Percentiles rank a stretch among this genome's conserved stretches.
These are phyloP conservation scores for Boloria euphrosyne DNA, from an alignment of 2,888 invertebrate genomes.

Conservation along the genomic window DNA sequence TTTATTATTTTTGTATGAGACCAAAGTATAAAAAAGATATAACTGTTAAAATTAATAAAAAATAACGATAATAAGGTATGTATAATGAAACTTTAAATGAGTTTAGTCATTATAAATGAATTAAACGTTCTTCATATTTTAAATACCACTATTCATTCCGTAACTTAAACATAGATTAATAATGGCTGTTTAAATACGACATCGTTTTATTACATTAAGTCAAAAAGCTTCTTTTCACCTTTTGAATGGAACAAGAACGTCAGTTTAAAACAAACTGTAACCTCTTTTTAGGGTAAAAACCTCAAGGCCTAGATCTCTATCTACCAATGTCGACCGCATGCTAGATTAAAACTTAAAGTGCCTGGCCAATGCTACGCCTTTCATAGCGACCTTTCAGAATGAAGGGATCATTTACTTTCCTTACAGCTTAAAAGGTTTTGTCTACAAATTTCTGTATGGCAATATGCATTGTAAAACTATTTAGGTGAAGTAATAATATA, in stretches of 20 bases:
- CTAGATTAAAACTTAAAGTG: slow-evolving; percentile 22
- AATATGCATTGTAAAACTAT: not conserved
- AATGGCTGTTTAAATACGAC: slow-evolving; percentile 1
- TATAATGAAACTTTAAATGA: too few species aligned
- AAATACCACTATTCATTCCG: too few species aligned
- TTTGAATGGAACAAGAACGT: slow-evolving; percentile 7
- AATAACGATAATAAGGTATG: too few species aligned
- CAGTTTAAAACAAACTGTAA: slow-evolving; percentile 8
- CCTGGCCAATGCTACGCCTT: slow-evolving; percentile 19
- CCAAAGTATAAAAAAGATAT: too few species aligned
- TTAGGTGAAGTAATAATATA: not conserved
- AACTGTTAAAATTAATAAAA: too few species aligned
- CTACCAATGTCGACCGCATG: slow-evolving; percentile 21
- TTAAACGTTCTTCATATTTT: too few species aligned
- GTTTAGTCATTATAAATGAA: too few species aligned
- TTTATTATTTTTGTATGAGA: too few species aligned
- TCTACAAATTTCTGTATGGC: slow-evolving; percentile 2
- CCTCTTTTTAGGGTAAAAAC: slow-evolving; percentile 19
- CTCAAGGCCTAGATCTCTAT: slow-evolving; percentile 22
- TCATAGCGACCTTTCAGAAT: slow-evolving; percentile 15
- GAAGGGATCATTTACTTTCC: slow-evolving; percentile 2
- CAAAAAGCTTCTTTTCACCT: not conserved
- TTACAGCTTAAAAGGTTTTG: slow-evolving; percentile 12
- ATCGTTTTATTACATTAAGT: not conserved
- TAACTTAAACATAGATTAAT: not conserved